A percentile compares a stretch with the other conserved stretches of the same genome.
These are phyloP conservation scores for Limosa lapponica DNA, from an alignment of 2,797 vertebrate species.

Conservation along the genomic window DNA sequence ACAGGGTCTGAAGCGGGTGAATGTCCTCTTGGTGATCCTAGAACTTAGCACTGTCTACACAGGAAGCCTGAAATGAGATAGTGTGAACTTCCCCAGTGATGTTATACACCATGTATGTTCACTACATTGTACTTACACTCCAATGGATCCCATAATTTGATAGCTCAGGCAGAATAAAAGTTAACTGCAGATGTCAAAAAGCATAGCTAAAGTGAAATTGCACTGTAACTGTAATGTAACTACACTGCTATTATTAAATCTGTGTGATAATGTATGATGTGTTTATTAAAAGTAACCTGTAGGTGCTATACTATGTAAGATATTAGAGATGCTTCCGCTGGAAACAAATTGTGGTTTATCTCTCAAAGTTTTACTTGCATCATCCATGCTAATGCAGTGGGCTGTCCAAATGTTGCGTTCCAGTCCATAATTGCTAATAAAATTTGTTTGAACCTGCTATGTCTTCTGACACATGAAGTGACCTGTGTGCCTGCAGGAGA, in stretches of 20 bases:
- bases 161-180: not conserved
- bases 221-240: not conserved
- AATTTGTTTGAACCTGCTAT: not conserved
- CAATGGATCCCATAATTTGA: not conserved
- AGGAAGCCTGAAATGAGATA: not conserved
- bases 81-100: not conserved
- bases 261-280: not conserved
- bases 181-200: not conserved
- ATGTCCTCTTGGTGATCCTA: not conserved
- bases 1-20: not conserved
- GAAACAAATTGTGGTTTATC: not conserved
- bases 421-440: not conserved
- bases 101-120: rapidly evolving
- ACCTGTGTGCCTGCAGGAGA: not conserved
- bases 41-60: not conserved
- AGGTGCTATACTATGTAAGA: not conserved
- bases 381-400: not conserved
- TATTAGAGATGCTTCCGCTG: not conserved
- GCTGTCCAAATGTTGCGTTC: not conserved
- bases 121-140: not conserved
- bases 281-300: not conserved
- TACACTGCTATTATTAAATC: not conserved
- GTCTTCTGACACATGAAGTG: not conserved
- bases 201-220: not conserved
- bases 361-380: not conserved